Percentiles rank a stretch among this genome's conserved stretches.
Conservation (phyloP, 2,888 invertebrate species). For the Electrophaes corylata region DNA sequence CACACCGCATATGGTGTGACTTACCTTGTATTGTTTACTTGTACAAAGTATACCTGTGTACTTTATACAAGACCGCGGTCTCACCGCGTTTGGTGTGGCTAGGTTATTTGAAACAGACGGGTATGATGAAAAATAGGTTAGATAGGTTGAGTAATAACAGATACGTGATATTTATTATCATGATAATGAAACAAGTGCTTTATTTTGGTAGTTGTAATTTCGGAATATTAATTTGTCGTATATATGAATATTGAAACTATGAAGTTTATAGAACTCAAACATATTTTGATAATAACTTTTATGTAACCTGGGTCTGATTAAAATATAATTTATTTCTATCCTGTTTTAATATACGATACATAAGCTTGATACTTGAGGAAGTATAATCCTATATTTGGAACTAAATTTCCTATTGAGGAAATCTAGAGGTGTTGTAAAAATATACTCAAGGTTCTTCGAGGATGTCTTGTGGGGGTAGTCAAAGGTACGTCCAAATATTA, state of each 20-base stretch:
- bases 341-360: no score
- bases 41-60: neutral
- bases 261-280: no score
- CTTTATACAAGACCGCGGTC: neutral
- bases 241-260: neutral
- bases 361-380: no score
- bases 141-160: neutral
- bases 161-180: neutral
- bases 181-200: slow-evolving; percentile 6
- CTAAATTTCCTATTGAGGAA: no score
- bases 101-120: slow-evolving; percentile 3
- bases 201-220: neutral
- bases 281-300: no score
- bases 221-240: neutral
- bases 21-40: neutral
- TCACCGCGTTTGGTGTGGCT: slow-evolving; percentile 1
- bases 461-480: no score
- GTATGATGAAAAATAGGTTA: slow-evolving; percentile 5
- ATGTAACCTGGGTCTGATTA: no score
- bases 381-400: no score
- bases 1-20: neutral
- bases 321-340: no score
- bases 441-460: no score
- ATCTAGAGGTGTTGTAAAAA: no score
- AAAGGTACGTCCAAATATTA: no score